A percentile compares a stretch with the other conserved stretches of the same genome.
phyloP scores from a whole-genome alignment of 1,140 invertebrate species.

The Frieseomelitta varia region DNA sequence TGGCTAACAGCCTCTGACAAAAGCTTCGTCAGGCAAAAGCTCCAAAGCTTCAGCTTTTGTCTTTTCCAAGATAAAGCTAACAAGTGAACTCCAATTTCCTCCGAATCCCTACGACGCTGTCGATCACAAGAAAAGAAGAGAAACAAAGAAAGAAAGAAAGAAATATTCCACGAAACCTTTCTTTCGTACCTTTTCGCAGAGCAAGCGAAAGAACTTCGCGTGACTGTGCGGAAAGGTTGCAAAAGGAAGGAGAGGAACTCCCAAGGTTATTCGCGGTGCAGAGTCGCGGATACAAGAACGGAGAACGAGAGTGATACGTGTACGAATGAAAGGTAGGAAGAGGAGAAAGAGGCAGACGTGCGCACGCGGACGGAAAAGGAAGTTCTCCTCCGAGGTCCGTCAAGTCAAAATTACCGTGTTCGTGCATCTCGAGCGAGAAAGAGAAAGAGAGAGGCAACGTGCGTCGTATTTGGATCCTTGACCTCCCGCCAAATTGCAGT shows the following conservation, averaged over 20 bases:
- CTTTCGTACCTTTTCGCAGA: no score
- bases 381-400: conserved; percentile 16
- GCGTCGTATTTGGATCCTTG: conserved; percentile 26
- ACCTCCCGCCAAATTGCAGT: conserved; percentile 16
- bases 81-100: no score
- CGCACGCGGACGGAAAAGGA: conserved; percentile 10
- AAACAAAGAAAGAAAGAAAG: no score
- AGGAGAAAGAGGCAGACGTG: not conserved
- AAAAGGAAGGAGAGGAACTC: not conserved
- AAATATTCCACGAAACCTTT: no score
- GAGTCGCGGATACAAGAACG: not conserved
- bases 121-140: no score
- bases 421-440: not conserved
- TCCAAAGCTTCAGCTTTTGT: no score
- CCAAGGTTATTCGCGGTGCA: not conserved
- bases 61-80: no score
- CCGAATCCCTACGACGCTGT: no score
- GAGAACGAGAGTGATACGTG: not conserved
- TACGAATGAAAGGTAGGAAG: not conserved
- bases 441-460: not conserved
- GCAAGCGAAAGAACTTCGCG: conserved; percentile 5
- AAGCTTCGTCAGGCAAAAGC: no score
- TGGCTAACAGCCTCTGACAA: no score
- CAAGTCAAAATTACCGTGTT: conserved; percentile 25
- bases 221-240: conserved; percentile 48